phyloP scores from a whole-genome alignment of 2,113 vertebrate species.

The Prolemur simus region DNA sequence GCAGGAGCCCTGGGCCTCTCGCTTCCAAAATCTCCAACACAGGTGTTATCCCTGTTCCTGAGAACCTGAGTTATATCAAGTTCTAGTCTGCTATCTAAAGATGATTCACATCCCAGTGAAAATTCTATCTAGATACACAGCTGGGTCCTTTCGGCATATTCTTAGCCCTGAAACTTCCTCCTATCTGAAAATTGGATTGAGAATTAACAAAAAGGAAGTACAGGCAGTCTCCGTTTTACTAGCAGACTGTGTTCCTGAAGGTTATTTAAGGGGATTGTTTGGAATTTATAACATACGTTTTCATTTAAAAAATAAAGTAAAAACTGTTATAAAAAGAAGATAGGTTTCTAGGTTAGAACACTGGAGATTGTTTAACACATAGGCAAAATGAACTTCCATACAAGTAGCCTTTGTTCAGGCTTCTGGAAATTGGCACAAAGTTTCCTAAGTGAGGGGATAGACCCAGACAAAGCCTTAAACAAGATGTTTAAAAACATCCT shows the following conservation, averaged over 20 bases:
- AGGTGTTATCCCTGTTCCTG: neutral
- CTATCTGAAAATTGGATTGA: conserved; percentile 37
- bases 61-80: neutral
- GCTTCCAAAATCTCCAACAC: neutral
- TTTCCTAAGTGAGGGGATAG: neutral
- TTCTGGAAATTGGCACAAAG: neutral
- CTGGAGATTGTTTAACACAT: neutral
- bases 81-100: neutral
- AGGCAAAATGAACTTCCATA: neutral
- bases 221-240: neutral
- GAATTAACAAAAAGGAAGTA: neutral
- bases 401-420: neutral
- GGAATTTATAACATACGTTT: neutral
- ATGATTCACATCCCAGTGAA: conserved; percentile 49
- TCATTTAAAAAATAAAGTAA: neutral
- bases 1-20: neutral
- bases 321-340: neutral
- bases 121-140: conserved; percentile 16
- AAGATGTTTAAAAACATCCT: neutral
- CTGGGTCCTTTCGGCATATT: neutral
- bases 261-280: neutral
- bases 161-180: neutral
- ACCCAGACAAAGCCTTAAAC: neutral
- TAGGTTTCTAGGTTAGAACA: neutral
- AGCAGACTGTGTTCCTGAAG: conserved; percentile 36